Evolutionary conservation across 30 jellyfish, hydroid and myxozoan species (phyloP).

Genomic region (Chrysaora quinquecirrha): DNA sequence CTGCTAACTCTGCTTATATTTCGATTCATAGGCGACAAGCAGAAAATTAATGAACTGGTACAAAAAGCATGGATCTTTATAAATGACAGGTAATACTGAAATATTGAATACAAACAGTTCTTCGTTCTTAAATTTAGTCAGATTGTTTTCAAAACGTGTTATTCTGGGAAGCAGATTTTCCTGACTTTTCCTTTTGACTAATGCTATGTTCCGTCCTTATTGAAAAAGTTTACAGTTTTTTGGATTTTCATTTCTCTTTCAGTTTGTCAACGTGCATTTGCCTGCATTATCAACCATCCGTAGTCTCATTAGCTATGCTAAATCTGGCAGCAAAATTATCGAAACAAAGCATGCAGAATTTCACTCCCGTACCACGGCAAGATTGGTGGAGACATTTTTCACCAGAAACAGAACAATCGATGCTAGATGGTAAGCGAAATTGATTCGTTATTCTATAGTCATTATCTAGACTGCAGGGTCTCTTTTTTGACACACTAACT

Average conservation of each 20-base stretch:
- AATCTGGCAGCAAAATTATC: conserved; percentile 91
- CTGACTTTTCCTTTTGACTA: too few species aligned
- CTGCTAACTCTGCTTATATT: not conserved
- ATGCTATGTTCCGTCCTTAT: not conserved
- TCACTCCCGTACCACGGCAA: conserved; percentile 76
- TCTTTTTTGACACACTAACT: too few species aligned
- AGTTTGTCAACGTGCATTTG: conserved; percentile 92
- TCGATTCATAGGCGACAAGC: conserved; percentile 92
- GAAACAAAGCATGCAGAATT: conserved; percentile 85
- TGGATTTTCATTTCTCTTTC: conserved; percentile 7
- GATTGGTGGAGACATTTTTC: conserved; percentile 96
- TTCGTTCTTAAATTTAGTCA: too few species aligned
- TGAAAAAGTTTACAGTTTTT: not conserved
- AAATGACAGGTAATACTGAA: conserved; percentile 97
- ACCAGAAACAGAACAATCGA: conserved; percentile 79
- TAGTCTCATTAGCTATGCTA: conserved; percentile 84
- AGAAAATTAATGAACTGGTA: conserved; percentile 86
- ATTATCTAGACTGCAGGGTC: too few species aligned
- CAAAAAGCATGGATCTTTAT: conserved; percentile 98
- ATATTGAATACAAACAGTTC: too few species aligned
- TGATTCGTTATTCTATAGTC: too few species aligned
- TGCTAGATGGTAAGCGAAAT: conserved; percentile 74
- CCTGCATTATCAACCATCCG: conserved; percentile 80
- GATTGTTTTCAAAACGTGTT: too few species aligned
- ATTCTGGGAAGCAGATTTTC: too few species aligned